A percentile compares a stretch with the other conserved stretches of the same genome.
These are phyloP conservation scores for Gephyroberyx darwinii DNA, from an alignment of 2,797 vertebrate species.

Conservation along the genomic window DNA sequence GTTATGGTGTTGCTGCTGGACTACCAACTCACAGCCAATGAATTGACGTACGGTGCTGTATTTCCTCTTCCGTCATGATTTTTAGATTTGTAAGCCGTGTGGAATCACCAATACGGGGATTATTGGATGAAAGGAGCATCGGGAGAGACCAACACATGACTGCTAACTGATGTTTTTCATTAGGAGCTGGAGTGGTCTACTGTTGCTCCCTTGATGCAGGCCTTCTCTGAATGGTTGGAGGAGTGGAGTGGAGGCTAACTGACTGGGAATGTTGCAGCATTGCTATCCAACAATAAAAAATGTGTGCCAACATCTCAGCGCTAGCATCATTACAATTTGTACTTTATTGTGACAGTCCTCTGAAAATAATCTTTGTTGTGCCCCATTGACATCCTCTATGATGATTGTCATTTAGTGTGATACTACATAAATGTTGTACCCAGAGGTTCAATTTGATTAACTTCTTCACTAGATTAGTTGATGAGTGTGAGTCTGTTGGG, in stretches of 20 bases:
- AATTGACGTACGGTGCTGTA: background rate
- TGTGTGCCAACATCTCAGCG: conserved; percentile 28
- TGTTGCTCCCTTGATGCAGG: conserved; percentile 23
- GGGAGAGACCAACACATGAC: too few species aligned
- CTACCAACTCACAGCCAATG: too few species aligned
- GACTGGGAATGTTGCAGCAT: conserved; percentile 12
- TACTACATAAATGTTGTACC: too few species aligned
- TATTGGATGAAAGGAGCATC: background rate
- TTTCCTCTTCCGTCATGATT: background rate
- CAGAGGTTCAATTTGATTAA: too few species aligned
- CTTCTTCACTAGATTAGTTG: too few species aligned
- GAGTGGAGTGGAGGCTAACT: conserved; percentile 31
- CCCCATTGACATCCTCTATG: background rate
- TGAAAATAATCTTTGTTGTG: background rate
- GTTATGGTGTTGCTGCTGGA: too few species aligned
- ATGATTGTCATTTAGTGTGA: background rate
- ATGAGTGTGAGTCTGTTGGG: background rate
- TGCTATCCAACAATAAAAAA: conserved; percentile 10
- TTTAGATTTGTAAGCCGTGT: background rate
- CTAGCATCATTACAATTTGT: conserved; percentile 4
- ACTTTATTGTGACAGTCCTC: conserved; percentile 5
- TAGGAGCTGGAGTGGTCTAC: conserved; percentile 18
- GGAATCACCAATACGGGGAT: background rate
- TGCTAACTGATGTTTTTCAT: conserved; percentile 17
- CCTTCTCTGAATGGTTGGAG: conserved; percentile 36